phyloP scores from a whole-genome alignment of 2,888 invertebrate genomes.

The Scaptomyza flava region DNA sequence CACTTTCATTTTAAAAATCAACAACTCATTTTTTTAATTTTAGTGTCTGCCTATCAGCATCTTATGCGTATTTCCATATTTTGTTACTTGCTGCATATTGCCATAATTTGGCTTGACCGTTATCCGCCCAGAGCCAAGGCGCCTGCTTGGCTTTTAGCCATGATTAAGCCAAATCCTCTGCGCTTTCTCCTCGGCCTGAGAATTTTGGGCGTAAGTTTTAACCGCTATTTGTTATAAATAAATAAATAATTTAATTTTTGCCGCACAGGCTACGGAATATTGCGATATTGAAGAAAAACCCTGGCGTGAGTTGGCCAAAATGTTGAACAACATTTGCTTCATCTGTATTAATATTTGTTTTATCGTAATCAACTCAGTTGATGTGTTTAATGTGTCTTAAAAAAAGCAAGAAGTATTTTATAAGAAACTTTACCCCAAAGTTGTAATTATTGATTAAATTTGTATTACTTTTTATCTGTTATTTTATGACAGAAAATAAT shows the following conservation, averaged over 20 bases:
- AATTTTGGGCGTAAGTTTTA: conserved; percentile 74
- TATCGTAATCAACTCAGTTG: conserved; percentile 43
- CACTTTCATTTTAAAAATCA: background rate
- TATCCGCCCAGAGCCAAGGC: conserved; percentile 79
- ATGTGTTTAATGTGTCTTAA: conserved; percentile 11
- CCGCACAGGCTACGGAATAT: conserved; percentile 69
- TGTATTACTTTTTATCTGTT: too few relatives aligned
- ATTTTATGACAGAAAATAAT: background rate
- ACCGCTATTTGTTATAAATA: rapidly evolving
- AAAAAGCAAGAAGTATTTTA: too few relatives aligned
- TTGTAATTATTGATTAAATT: too few relatives aligned
- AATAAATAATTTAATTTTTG: background rate
- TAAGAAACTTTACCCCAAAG: background rate
- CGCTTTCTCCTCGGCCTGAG: conserved; percentile 74
- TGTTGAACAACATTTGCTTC: conserved; percentile 74
- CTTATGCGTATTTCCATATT: conserved; percentile 69
- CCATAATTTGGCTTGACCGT: conserved; percentile 78
- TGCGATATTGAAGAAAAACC: conserved; percentile 76
- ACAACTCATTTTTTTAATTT: background rate
- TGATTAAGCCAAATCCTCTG: conserved; percentile 70
- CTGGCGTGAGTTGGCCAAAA: conserved; percentile 80
- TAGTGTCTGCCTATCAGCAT: conserved; percentile 79
- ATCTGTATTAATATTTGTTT: conserved; percentile 63
- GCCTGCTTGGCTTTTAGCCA: conserved; percentile 48
- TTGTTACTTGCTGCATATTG: conserved; percentile 80